Base-by-base conservation (phyloP, 2,797 vertebrate genomes). In the Pelochelys cantorii region DNA sequence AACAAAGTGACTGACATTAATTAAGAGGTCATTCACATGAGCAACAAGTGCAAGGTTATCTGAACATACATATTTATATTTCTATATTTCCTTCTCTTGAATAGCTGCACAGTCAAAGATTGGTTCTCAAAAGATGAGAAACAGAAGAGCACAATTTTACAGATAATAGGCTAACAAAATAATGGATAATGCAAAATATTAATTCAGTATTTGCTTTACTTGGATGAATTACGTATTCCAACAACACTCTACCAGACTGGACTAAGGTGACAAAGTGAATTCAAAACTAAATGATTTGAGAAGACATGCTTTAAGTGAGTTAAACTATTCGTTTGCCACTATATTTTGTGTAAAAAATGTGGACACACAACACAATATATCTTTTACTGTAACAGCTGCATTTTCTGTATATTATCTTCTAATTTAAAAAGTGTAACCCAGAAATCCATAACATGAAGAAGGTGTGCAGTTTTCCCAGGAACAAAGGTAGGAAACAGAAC, bases 361-460 rank as follows among this genome's bases (percentile, higher is more conserved):
- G 48, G 74, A n/a, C 34, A 56, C 0, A 78, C 11, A 89, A 95
- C 89, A 78, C 29, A 94, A 79, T 4, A 1, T 42, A 48, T 15
- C 37, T 29, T 60, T 85, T 20, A 1, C 81, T 95, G 85, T 55
- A 85, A 74, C 65, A 84, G 77, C 65, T 27, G 65, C 34, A 81
- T 29, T 92, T 93, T 93, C 82, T 83, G 81, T 0, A 31, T 37
- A 18, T 34, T 48, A 52, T 77, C 3, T 37, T 93, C 89, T 78
- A 93, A 31, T 5, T 60, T 89, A 90, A 60, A 37, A 81, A 48
- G 78, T 56, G 86, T 89, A 88, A 95, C 3, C 68, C 18, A 94
- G 81, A 83, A 79, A 74, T 89, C 34, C 95, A 11, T 48, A 59
- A 65, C 74, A 78, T 83, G 87, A 89, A 20, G n/a, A 95, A 91